These are phyloP conservation scores for Apodemus agrarius DNA, from an alignment of 2,797 vertebrate species.

Conservation along the genomic window DNA sequence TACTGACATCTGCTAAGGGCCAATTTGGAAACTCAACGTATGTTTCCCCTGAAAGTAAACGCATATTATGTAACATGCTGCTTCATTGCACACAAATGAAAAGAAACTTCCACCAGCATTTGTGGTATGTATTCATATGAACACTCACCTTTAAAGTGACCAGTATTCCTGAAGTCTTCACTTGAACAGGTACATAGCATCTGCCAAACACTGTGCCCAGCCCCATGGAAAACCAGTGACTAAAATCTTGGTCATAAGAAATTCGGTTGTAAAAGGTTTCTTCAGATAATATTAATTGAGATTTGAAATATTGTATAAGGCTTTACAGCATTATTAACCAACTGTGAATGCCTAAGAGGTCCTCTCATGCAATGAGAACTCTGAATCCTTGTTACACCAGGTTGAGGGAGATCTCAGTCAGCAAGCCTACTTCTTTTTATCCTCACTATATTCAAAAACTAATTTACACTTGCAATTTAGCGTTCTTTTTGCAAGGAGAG, in stretches of 20 bases:
- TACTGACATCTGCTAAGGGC: neutral
- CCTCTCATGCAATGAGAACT: neutral
- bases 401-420: neutral
- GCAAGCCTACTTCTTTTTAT: neutral
- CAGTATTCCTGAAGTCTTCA: neutral
- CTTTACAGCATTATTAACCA: neutral
- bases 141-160: neutral
- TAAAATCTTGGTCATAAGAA: neutral
- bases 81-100: conserved; percentile 1
- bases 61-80: neutral
- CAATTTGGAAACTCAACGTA: neutral
- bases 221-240: neutral
- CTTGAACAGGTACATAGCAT: neutral
- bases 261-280: neutral
- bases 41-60: conserved; percentile 15
- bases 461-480: neutral
- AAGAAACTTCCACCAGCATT: neutral
- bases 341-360: neutral
- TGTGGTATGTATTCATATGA: neutral
- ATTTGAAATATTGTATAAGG: neutral
- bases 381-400: neutral
- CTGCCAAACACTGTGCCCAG: neutral
- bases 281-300: neutral
- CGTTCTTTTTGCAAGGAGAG: neutral
- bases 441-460: neutral